Evolutionary conservation across 1,140 invertebrate genomes (phyloP), one percentile per base, ranked within the genome.

Genomic region (Aphaenogaster floridana): DNA sequence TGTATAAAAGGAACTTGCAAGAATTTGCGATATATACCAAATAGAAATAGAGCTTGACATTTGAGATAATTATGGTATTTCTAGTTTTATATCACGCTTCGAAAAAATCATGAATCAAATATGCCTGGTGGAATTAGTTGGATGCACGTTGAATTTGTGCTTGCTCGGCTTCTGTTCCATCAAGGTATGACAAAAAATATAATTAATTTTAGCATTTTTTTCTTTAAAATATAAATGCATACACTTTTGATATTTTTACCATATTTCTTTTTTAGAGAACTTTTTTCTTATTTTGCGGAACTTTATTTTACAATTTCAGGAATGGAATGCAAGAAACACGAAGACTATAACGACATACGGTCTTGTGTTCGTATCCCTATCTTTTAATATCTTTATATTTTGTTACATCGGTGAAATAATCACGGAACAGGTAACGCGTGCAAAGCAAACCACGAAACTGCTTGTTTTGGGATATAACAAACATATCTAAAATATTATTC

Each of bases 331-430:
- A 9, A 76, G 39, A 7, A 81, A 87, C 2, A 45, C 66, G 28
- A 87, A 52, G 28, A 63, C 52, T 42, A 9, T 85, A 21, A 0
- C n/a, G 3, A 83, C 72, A 2, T 90, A 64, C 78, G 52, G 77
- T 77, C 54, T 88, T 15, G 39, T 92, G n/a, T 57, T 89, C 9
- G 15, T 81, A 36, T 90, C 92, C 0, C 48, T 91, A 0, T 79
- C 79, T 34, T 90, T 91, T 7, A 93, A 93, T 80, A 91, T 93
- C 54, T 93, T 92, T 21, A 84, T 92, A 83, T 89, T 92, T 86
- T 93, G 93, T 74, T 92, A 92, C 42, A 88, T 92, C 50, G 92
- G 93, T 28, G 92, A 93, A 89, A 64, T 86, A 68, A 64, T 93
- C 3, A 81, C 89, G 2, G 77, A 83, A 76, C 76, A 93, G 90